Conservation (phyloP, 2,113 vertebrate genomes). For the Xenopus laevis region DNA sequence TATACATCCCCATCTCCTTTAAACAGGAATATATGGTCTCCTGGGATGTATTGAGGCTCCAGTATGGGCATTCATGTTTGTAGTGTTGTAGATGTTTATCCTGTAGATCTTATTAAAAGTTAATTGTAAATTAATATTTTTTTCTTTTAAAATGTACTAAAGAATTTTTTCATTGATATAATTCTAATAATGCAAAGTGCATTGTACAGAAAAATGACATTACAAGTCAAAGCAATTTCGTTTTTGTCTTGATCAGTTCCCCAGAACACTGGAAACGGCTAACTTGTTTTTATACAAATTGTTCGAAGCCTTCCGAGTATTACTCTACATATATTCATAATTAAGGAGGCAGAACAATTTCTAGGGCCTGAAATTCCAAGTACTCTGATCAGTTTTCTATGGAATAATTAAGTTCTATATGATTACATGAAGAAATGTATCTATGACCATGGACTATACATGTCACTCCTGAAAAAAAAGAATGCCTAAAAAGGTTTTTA, state of each 20-base stretch:
- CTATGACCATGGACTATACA: neutral
- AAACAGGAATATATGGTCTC: too few relatives aligned
- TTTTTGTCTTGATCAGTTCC: neutral
- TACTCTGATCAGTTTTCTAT: conserved; percentile 25
- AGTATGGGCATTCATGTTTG: too few relatives aligned
- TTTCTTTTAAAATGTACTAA: too few relatives aligned
- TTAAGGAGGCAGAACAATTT: conserved; percentile 4
- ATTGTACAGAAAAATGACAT: too few relatives aligned
- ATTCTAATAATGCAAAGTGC: too few relatives aligned
- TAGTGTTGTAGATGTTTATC: too few relatives aligned
- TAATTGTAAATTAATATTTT: too few relatives aligned
- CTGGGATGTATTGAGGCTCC: too few relatives aligned
- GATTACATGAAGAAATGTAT: conserved; percentile 24
- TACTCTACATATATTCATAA: conserved; percentile 3
- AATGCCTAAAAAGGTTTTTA: neutral
- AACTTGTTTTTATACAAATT: conserved; percentile 14
- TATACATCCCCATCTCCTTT: too few relatives aligned
- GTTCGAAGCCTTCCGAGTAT: conserved; percentile 20
- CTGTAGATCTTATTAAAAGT: too few relatives aligned
- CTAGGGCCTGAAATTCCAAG: conserved; percentile 15
- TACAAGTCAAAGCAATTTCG: too few relatives aligned
- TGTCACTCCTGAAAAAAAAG: neutral
- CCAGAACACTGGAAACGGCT: neutral
- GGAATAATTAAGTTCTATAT: conserved; percentile 15
- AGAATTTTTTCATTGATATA: too few relatives aligned